Conservation (phyloP, 2,113 vertebrate genomes). For the Hippocampus barbouri region DNA sequence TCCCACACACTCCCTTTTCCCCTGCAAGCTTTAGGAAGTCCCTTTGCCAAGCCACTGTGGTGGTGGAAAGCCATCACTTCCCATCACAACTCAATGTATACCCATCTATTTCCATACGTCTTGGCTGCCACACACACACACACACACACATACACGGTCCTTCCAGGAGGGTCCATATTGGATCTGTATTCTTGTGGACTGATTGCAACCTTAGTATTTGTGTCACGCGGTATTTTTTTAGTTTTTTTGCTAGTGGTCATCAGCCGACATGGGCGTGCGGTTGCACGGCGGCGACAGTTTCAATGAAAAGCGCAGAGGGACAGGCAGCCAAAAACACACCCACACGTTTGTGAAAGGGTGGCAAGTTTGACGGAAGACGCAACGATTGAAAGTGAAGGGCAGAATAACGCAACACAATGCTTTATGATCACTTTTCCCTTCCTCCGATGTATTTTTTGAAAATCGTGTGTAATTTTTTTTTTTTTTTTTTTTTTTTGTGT, state of each 20-base stretch:
- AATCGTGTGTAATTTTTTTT: conserved; percentile 27
- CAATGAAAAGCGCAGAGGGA: conserved; percentile 31
- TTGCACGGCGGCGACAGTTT: conserved; percentile 20
- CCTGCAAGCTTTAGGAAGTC: conserved; percentile 36
- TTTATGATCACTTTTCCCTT: conserved; percentile 50
- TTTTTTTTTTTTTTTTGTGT: conserved; percentile 2
- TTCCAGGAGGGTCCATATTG: conserved; percentile 19
- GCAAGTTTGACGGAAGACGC: conserved; percentile 33
- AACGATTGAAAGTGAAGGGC: conserved; percentile 38
- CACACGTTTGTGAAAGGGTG: conserved; percentile 20
- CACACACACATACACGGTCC: not conserved
- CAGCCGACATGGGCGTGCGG: conserved; percentile 12
- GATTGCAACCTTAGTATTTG: conserved; percentile 56
- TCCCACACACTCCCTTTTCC: conserved; percentile 56
- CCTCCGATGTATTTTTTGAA: conserved; percentile 12
- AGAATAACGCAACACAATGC: conserved; percentile 35
- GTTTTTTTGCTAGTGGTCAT: conserved; percentile 16
- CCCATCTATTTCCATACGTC: conserved; percentile 48
- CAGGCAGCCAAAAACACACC: conserved; percentile 21
- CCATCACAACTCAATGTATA: conserved; percentile 55
- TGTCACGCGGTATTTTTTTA: conserved; percentile 16
- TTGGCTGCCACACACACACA: conserved; percentile 13
- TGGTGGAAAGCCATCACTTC: conserved; percentile 55
- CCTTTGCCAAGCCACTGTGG: conserved; percentile 40
- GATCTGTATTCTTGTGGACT: conserved; percentile 24